Conservation (phyloP, 2,113 vertebrate genomes). For the Marmota monax region DNA sequence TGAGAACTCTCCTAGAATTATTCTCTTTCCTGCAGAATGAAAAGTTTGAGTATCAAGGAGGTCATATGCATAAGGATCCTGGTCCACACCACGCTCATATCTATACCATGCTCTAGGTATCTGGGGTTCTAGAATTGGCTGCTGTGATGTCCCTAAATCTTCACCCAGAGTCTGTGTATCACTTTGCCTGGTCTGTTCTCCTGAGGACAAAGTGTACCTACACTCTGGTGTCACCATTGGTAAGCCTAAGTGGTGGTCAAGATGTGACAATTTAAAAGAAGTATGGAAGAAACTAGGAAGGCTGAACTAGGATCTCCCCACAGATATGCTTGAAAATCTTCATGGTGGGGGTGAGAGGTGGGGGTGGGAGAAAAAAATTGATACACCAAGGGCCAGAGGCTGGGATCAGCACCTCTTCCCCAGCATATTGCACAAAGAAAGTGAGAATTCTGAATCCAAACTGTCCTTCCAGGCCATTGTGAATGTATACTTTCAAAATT, state of each 20-base stretch:
- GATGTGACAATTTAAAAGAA: background rate
- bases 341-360: background rate
- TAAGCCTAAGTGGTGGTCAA: background rate
- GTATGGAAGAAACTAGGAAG: background rate
- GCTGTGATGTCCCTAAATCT: background rate
- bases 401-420: background rate
- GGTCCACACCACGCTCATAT: background rate
- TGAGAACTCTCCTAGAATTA: background rate
- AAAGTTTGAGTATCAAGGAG: background rate
- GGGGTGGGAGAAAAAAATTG: background rate
- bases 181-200: background rate
- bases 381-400: background rate
- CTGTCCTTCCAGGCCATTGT: background rate
- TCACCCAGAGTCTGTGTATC: background rate
- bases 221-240: background rate
- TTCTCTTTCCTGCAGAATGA: background rate
- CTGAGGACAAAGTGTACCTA: background rate
- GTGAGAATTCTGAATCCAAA: background rate
- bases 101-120: background rate
- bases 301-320: background rate
- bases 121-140: background rate
- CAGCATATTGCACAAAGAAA: background rate
- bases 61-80: background rate
- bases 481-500: background rate
- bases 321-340: background rate